Percentiles rank a stretch among this genome's conserved stretches.
These are phyloP conservation scores for Glaucopsyche alexis DNA, from an alignment of 2,888 invertebrate genomes.

Conservation along the genomic window DNA sequence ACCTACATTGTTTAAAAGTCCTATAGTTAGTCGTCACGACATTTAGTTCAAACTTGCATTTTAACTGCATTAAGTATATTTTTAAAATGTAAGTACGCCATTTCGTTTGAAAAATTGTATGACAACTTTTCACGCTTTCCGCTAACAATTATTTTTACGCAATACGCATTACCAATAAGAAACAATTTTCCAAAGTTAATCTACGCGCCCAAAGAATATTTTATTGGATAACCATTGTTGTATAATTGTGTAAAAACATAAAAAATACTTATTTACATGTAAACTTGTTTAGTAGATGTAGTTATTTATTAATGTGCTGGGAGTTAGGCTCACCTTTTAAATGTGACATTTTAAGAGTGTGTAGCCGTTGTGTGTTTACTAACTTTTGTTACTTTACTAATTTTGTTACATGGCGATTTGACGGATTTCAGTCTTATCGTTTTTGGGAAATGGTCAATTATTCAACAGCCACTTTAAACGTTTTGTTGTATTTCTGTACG, in stretches of 20 bases:
- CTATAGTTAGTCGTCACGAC: neutral
- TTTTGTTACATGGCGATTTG: slow-evolving; percentile 15
- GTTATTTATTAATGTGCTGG: slow-evolving; percentile 71
- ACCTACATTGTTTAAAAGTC: neutral
- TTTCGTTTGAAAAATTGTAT: neutral
- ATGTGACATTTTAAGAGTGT: slow-evolving; percentile 69
- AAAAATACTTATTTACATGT: slow-evolving; percentile 75
- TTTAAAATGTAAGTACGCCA: neutral
- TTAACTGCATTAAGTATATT: neutral
- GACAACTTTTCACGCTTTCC: neutral
- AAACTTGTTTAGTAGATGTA: slow-evolving; percentile 71
- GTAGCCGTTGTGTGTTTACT: slow-evolving; percentile 53
- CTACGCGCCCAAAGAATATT: slow-evolving; percentile 75
- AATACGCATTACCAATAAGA: slow-evolving; percentile 31
- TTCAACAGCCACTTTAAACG: neutral
- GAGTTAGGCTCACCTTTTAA: slow-evolving; percentile 71
- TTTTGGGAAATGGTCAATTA: slow-evolving; percentile 15
- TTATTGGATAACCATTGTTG: slow-evolving; percentile 70
- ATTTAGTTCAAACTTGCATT: slow-evolving; percentile 7
- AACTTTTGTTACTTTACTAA: slow-evolving; percentile 40
- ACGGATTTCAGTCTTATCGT: neutral
- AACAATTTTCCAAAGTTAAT: slow-evolving; percentile 65
- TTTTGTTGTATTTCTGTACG: neutral
- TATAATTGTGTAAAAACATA: slow-evolving; percentile 74
- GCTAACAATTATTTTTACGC: slow-evolving; percentile 32